Evolutionary conservation across 2,797 vertebrate genomes (phyloP).

Genomic region (Alectoris magna): DNA sequence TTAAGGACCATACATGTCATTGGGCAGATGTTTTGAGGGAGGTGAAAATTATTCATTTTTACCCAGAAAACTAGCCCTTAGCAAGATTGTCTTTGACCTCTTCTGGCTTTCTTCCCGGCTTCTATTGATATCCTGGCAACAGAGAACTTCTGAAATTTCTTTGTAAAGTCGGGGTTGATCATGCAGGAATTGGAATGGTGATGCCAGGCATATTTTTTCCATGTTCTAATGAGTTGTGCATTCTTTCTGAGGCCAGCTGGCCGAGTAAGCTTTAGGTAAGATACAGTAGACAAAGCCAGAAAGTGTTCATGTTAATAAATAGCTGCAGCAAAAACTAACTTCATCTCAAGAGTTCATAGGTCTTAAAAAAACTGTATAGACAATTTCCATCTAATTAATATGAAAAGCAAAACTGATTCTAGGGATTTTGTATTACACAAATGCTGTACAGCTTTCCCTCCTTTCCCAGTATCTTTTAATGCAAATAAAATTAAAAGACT

Average conservation of each 20-base stretch:
- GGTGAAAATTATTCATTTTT: not conserved
- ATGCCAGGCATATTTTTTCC: slow-evolving; percentile 30
- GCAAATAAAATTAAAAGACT: slow-evolving; percentile 23
- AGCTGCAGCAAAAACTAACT: not conserved
- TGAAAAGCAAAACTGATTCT: not conserved
- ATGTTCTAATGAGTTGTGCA: slow-evolving; percentile 35
- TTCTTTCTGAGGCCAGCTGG: slow-evolving; percentile 29
- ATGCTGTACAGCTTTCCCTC: not conserved
- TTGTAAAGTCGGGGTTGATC: not conserved
- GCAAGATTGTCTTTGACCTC: not conserved
- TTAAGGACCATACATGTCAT: not conserved
- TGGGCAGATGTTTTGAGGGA: not conserved
- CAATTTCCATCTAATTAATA: not conserved
- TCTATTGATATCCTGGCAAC: not conserved
- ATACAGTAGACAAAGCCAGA: not conserved
- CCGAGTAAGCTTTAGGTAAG: not conserved
- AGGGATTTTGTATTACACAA: not conserved
- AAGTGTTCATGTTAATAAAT: not conserved
- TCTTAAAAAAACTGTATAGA: not conserved
- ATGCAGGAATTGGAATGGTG: slow-evolving; percentile 7
- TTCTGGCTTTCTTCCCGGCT: not conserved
- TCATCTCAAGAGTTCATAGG: not conserved
- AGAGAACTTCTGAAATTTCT: slow-evolving; percentile 5
- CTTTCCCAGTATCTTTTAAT: not conserved
- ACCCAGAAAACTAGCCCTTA: not conserved